Percentiles rank a stretch among this genome's conserved stretches.
Conservation (phyloP, 2,113 vertebrate species). For the Serilophus lunatus region DNA sequence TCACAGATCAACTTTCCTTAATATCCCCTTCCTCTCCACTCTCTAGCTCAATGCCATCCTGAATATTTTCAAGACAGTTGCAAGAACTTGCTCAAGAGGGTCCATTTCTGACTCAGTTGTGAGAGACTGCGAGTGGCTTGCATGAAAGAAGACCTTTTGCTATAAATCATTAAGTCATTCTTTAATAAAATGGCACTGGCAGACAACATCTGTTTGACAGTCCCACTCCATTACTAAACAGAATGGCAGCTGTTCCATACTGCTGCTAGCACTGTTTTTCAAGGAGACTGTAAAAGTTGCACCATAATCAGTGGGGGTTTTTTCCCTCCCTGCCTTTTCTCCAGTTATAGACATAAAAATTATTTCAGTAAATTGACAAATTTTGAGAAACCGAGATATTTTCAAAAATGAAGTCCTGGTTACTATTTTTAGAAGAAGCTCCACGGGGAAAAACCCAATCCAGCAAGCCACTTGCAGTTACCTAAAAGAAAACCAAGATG, state of each 20-base stretch:
- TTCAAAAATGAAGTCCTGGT: background rate
- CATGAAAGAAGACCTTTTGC: background rate
- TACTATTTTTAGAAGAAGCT: background rate
- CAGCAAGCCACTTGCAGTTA: background rate
- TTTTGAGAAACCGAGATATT: background rate
- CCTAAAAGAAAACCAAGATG: background rate
- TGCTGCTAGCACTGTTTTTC: background rate
- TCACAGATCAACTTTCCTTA: background rate
- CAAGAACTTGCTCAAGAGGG: background rate
- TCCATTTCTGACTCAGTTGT: background rate
- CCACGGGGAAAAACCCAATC: background rate
- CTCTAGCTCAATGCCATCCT: background rate
- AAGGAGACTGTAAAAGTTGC: background rate
- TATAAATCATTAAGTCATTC: background rate
- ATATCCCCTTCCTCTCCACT: background rate
- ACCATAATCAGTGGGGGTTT: background rate
- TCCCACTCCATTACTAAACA: background rate
- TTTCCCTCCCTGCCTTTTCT: background rate
- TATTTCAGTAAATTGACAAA: background rate
- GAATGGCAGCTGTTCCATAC: background rate
- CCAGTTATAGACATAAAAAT: background rate
- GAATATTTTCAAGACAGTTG: background rate
- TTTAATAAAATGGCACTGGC: background rate
- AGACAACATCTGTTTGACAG: accelerated
- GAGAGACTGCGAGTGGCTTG: background rate